Evolutionary conservation across 1,140 invertebrate genomes (phyloP).

Genomic region (Coelopa frigida): DNA sequence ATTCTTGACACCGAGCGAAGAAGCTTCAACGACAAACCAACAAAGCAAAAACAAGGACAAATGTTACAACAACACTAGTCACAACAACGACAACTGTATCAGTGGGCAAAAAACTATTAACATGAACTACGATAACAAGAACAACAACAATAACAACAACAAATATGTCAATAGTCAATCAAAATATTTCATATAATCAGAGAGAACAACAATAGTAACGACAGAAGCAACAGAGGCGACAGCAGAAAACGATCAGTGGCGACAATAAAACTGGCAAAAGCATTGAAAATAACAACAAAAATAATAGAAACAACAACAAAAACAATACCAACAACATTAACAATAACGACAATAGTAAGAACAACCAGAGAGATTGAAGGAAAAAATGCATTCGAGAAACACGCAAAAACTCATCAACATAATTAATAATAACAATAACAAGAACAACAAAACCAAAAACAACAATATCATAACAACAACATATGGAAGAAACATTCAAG

Average conservation of each 20-base stretch:
- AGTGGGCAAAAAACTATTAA: constrained; percentile 1
- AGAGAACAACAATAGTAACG: constrained; percentile 9
- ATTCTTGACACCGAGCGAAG: constrained; percentile 41
- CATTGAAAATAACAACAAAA: neutral
- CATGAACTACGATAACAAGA: neutral
- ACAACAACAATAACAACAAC: constrained; percentile 2
- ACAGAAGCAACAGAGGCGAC: neutral
- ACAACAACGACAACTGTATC: neutral
- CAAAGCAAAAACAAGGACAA: neutral
- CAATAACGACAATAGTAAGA: constrained; percentile 1
- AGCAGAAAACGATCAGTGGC: neutral
- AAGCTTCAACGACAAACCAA: constrained; percentile 10
- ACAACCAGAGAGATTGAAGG: neutral
- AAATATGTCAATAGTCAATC: constrained; percentile 30
- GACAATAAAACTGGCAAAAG: no score
- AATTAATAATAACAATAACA: no score
- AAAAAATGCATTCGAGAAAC: no score
- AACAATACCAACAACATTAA: constrained; percentile 1
- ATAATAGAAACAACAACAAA: neutral
- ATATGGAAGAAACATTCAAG: no score
- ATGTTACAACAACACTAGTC: neutral
- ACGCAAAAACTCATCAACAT: no score
- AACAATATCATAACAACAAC: neutral
- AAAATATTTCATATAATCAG: constrained; percentile 31
- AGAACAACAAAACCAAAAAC: neutral